Conservation (phyloP, 2,888 invertebrate species). For the Cryptus armator region DNA sequence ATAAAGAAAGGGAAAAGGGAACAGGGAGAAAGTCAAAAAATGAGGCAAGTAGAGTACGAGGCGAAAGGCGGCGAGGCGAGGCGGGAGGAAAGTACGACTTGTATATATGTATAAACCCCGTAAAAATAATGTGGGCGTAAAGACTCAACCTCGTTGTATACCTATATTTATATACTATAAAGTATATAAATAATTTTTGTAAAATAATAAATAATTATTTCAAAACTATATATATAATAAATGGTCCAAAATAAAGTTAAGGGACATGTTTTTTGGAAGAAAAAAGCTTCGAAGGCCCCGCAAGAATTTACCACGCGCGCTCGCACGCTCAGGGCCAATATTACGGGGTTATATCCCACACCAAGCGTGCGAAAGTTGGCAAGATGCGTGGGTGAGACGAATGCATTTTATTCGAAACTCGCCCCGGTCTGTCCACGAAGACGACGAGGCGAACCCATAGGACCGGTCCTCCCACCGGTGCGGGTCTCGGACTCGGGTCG, state of each 20-base stretch:
- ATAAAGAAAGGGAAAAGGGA: slow-evolving; percentile 27
- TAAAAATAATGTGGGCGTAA: background rate
- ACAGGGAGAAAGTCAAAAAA: slow-evolving; percentile 34
- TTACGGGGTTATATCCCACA: slow-evolving; percentile 54
- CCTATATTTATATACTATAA: too few relatives aligned
- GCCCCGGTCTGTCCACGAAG: slow-evolving; percentile 33
- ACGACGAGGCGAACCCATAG: slow-evolving; percentile 49
- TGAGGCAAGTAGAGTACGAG: background rate
- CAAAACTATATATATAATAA: too few relatives aligned
- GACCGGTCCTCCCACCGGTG: slow-evolving; percentile 73
- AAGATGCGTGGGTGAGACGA: slow-evolving; percentile 55
- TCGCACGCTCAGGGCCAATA: slow-evolving; percentile 47
- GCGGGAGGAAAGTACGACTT: background rate
- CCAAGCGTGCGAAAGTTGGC: slow-evolving; percentile 54
- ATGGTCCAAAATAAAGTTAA: too few relatives aligned
- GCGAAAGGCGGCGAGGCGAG: background rate
- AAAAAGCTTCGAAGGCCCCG: slow-evolving; percentile 45
- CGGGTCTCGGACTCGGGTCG: slow-evolving; percentile 35
- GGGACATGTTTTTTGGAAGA: background rate
- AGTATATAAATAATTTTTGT: too few relatives aligned
- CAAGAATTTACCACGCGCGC: slow-evolving; percentile 51
- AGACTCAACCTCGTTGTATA: too few relatives aligned
- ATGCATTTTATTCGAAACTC: slow-evolving; percentile 68
- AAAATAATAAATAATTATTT: too few relatives aligned
- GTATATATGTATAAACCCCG: background rate